Evolutionary conservation across 2,888 invertebrate species (phyloP), one percentile per base, ranked within the genome.

Genomic region (Dorcus hopei): DNA sequence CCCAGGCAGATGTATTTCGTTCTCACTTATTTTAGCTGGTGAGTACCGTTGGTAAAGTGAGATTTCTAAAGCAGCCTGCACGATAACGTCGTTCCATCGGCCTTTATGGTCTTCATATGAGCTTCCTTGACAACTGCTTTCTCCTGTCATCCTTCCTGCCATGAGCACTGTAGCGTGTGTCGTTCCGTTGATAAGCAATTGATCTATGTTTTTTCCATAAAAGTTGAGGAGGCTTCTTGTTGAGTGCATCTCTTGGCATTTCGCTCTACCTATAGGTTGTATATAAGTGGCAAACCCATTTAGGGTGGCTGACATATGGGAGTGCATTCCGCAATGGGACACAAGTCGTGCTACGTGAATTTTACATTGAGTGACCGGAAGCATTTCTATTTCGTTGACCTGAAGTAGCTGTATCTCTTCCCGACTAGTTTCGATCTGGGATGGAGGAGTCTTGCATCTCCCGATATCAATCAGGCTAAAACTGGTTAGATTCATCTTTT

Each of bases 101-200:
- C 53, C 53, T 14, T 53, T 53, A 33, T 53, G 45, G 33, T 53
- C 53, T 43, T 53, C 53, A 8, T 53, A 53, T 1, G 41, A 26
- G 16, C 26, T 9, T 19, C 53, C 53, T 14, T 33, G 11, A 45
- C 53, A 53, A 9, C 33, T 8, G 38, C 38, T 53, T 11, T 53
- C 53, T 11, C 23, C 38, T 16, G 42, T 45, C 33, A 53, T 53
- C 14, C 38, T 53, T 8, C 53, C 53, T 41, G 53, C 53, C 53
- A 53, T 53, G 3, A 33, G 11, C 5, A 43, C 53, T 19, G 43
- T 45, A 2, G 53, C 45, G 3, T 42, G 43, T 3, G 45, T 43
- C 0, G 53, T 53, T 4, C 53, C 53, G 16, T 53, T 53, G 11
- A 53, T 43, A 3, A 45, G 38, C 16, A 53, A 9, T 33, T 43